A percentile compares a stretch with the other conserved stretches of the same genome.
Conservation (phyloP, 1,140 invertebrate species). For the Dreissena polymorpha region DNA sequence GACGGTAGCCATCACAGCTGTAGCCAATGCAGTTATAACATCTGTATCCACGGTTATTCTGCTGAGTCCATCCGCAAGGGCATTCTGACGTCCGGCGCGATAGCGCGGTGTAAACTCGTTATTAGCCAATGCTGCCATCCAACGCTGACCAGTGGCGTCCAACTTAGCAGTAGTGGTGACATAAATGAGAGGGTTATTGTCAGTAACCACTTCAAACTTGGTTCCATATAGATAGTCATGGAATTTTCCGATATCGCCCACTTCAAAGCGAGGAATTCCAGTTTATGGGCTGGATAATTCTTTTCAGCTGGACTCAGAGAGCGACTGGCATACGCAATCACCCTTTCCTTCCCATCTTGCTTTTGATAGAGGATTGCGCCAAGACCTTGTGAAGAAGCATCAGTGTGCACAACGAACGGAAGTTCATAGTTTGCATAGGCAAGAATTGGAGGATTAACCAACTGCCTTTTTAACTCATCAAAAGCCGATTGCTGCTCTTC, state of each 20-base stretch:
- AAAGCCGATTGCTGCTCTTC: conserved; percentile 34
- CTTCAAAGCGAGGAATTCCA: conserved; percentile 47
- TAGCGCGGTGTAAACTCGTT: too few relatives aligned
- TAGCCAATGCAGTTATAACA: conserved; percentile 13
- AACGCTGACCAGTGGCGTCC: too few relatives aligned
- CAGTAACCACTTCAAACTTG: neutral
- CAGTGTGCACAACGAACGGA: conserved; percentile 43
- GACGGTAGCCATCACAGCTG: neutral
- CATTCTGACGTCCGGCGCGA: too few relatives aligned
- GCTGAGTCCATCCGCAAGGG: neutral
- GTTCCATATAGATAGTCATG: conserved; percentile 54
- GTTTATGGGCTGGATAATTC: conserved; percentile 53
- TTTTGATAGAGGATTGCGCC: conserved; percentile 47
- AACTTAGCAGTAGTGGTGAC: too few relatives aligned
- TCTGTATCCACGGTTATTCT: neutral
- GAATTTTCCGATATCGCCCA: conserved; percentile 44
- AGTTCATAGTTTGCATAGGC: conserved; percentile 42
- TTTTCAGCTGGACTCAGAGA: conserved; percentile 51
- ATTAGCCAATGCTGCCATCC: too few relatives aligned
- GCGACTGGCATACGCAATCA: conserved; percentile 53
- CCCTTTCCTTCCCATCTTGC: conserved; percentile 25
- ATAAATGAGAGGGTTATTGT: too few relatives aligned
- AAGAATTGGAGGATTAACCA: conserved; percentile 40
- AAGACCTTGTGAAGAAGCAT: conserved; percentile 35
- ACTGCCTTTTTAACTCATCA: conserved; percentile 21